Evolutionary conservation across 53 echinoderm and acorn worm genomes (phyloP).

Genomic region (Glandiceps talaboti): DNA sequence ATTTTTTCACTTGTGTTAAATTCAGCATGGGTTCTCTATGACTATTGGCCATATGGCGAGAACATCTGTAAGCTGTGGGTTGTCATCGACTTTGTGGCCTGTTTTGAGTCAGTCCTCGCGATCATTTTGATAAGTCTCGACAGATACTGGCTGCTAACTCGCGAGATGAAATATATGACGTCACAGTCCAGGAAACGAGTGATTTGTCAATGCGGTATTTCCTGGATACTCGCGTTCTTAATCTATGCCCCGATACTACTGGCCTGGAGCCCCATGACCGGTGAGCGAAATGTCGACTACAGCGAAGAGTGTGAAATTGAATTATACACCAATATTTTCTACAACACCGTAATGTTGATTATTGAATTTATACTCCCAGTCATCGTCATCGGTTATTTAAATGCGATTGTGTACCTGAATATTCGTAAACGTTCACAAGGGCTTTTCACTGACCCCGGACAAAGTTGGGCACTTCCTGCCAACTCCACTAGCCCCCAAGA

Average conservation of each 20-base stretch:
- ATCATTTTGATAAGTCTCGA: conserved; percentile 66
- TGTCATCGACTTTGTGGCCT: conserved; percentile 37
- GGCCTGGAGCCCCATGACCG: conserved; percentile 28
- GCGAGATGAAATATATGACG: conserved; percentile 19
- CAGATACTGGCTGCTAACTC: conserved; percentile 32
- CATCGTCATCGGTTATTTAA: conserved; percentile 27
- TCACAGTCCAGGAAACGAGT: conserved; percentile 21
- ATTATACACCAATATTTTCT: conserved; percentile 15
- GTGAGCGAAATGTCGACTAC: conserved; percentile 22
- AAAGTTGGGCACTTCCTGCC: no score
- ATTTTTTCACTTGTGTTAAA: conserved; percentile 36
- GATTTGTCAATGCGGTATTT: conserved; percentile 5
- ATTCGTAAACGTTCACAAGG: conserved; percentile 54
- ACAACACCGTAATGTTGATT: conserved; percentile 26
- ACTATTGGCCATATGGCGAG: conserved; percentile 48
- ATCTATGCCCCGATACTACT: conserved; percentile 38
- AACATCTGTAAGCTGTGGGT: conserved; percentile 53
- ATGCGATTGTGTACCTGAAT: conserved; percentile 46
- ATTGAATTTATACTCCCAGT: conserved; percentile 57
- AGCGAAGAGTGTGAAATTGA: conserved; percentile 58
- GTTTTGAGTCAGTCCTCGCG: conserved; percentile 33
- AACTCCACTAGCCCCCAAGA: not conserved
- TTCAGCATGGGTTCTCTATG: conserved; percentile 26
- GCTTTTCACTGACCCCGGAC: conserved; percentile 26
- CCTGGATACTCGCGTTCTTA: conserved; percentile 24